Conservation (phyloP, 2,113 vertebrate genomes). For the Vulpes lagopus region DNA sequence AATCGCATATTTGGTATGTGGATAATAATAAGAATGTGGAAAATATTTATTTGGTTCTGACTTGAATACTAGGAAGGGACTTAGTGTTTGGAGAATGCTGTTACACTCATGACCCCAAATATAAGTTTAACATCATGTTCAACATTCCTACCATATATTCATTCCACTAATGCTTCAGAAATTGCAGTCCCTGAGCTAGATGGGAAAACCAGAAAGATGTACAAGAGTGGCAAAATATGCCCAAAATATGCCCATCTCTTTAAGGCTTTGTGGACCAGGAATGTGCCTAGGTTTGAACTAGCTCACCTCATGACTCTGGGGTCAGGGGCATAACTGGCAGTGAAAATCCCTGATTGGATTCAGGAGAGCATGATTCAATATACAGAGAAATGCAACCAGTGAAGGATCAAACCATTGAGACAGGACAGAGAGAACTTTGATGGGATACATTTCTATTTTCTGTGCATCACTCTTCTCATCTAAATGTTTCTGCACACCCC, state of each 20-base stretch:
- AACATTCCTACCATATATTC: conserved; percentile 95
- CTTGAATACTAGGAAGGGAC: conserved; percentile 95
- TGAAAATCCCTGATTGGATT: conserved; percentile 94
- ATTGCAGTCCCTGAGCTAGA: conserved; percentile 94
- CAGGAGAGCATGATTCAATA: conserved; percentile 92
- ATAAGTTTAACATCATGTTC: conserved; percentile 94
- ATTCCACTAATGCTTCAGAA: conserved; percentile 93
- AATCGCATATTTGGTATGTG: conserved; percentile 93
- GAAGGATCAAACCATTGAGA: conserved; percentile 54
- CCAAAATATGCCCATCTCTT: conserved; percentile 93
- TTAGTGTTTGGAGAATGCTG: conserved; percentile 95
- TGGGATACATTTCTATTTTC: neutral
- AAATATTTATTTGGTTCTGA: conserved; percentile 96
- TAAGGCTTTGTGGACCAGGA: conserved; percentile 94
- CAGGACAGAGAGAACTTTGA: conserved; percentile 46
- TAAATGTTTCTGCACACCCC: neutral
- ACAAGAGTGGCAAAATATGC: conserved; percentile 95
- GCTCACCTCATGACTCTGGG: conserved; percentile 95
- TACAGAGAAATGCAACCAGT: conserved; percentile 86
- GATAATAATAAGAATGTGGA: conserved; percentile 95
- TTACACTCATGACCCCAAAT: conserved; percentile 95
- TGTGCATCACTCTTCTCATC: neutral
- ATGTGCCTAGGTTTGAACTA: conserved; percentile 94
- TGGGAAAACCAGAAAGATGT: conserved; percentile 97
- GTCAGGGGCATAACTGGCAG: conserved; percentile 94